Base-by-base conservation (phyloP, 1,140 invertebrate species). In the Ips typographus region DNA sequence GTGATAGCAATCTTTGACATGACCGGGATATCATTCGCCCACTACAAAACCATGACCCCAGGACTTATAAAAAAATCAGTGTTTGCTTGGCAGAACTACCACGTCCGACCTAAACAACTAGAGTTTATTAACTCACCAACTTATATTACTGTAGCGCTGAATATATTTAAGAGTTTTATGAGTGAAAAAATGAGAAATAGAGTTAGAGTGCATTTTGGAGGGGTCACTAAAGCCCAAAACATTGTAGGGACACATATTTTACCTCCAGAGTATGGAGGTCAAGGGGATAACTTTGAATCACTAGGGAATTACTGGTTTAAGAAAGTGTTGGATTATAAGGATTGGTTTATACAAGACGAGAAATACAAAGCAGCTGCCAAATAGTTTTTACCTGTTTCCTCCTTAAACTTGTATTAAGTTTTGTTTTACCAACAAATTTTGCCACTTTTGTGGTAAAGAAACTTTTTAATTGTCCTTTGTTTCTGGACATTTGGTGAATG, bases 101-200 rank as follows among this genome's bases (percentile, higher is more conserved):
- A 91, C 3, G 82, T 87, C 4, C 83, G 89, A 71, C 85, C 89
- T 8, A 87, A 88, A 73, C 82, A 86, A 1, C 78, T 92, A 39
- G 86, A 92, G 72, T 91, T 90, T 74, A 81, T 92, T 1, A 90
- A 92, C 77, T 84, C 88, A 1, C 90, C 90, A 0, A 72, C 76
- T 1, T 84, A 91, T 71, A 83, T 92, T 8, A 89, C 91, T 74
- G 80, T 88, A 3, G 80, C 92, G 2, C 79, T 92, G 38, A 87
- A 86, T 57, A 83, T 92, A 5, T 87, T 91, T 64, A 87, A 86
- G 77, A 83, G 77, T 65, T 92, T 93, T 73, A 88, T 93, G 88
- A 87, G 83, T 38, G 81, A 86, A 51, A 92, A 93, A 73, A 77
- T 91, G 70, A 84, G 82, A 55, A 77, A 81, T 1, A 82, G 88